These are phyloP conservation scores for Cephalophus harveyi DNA, from an alignment of 2,113 vertebrate species.

Conservation along the genomic window DNA sequence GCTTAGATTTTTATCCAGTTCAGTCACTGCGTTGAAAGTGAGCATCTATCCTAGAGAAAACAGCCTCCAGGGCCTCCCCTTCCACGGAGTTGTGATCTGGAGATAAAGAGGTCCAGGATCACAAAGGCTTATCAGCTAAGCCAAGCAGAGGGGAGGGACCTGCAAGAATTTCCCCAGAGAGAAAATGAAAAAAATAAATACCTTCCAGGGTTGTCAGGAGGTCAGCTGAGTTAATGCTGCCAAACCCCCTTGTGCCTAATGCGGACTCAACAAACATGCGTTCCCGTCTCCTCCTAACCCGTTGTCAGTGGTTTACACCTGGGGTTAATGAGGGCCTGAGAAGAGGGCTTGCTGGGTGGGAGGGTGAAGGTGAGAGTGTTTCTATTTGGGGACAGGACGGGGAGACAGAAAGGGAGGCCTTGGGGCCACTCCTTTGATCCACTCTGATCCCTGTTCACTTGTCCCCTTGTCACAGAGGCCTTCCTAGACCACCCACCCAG, in stretches of 20 bases:
- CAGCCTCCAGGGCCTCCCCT: not conserved
- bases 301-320: not conserved
- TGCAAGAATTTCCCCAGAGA: not conserved
- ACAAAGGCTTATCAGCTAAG: not conserved
- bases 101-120: not conserved
- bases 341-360: not conserved
- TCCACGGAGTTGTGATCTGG: not conserved
- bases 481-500: not conserved
- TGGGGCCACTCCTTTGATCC: not conserved
- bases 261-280: not conserved
- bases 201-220: not conserved
- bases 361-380: not conserved
- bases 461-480: not conserved
- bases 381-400: not conserved
- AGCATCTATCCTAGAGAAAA: not conserved
- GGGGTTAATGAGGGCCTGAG: not conserved
- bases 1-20: not conserved
- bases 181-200: not conserved
- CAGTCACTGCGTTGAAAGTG: not conserved
- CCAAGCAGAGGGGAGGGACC: not conserved
- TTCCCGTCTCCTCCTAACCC: not conserved
- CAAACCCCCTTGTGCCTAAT: not conserved
- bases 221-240: not conserved
- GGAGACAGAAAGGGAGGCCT: not conserved
- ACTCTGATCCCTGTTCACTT: not conserved